Conservation (phyloP, 2,888 invertebrate species). For the Reticulitermes lucifugus region DNA sequence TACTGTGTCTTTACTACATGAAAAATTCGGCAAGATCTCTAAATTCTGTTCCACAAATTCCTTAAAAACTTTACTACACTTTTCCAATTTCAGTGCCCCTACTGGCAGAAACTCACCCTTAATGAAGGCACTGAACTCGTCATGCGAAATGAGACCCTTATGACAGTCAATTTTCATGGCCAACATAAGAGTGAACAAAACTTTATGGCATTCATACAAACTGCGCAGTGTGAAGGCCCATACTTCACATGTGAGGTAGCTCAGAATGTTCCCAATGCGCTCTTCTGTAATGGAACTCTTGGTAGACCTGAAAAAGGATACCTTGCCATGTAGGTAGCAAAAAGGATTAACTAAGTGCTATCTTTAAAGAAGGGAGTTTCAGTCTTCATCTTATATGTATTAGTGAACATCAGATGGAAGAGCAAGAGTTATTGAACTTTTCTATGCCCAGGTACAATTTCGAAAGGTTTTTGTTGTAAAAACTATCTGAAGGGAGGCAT, state of each 20-base stretch:
- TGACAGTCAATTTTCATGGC: conserved; percentile 96
- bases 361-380: no score
- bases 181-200: conserved; percentile 92
- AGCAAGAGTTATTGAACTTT: no score
- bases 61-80: no score
- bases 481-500: no score
- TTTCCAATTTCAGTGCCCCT: not conserved
- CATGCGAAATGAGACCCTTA: conserved; percentile 82
- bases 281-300: conserved; percentile 88
- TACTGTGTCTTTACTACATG: no score
- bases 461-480: no score
- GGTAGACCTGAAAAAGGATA: conserved; percentile 68
- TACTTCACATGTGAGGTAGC: conserved; percentile 90
- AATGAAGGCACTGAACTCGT: conserved; percentile 95
- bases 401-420: no score
- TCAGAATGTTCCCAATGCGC: conserved; percentile 88
- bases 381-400: no score
- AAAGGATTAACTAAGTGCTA: not conserved
- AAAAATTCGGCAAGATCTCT: no score
- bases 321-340: not conserved
- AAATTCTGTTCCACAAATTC: no score
- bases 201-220: conserved; percentile 93
- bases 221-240: conserved; percentile 94
- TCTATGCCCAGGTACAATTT: no score
- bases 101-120: conserved; percentile 71